Base-by-base conservation (phyloP, 2,113 vertebrate species). In the Ciconia boyciana region DNA sequence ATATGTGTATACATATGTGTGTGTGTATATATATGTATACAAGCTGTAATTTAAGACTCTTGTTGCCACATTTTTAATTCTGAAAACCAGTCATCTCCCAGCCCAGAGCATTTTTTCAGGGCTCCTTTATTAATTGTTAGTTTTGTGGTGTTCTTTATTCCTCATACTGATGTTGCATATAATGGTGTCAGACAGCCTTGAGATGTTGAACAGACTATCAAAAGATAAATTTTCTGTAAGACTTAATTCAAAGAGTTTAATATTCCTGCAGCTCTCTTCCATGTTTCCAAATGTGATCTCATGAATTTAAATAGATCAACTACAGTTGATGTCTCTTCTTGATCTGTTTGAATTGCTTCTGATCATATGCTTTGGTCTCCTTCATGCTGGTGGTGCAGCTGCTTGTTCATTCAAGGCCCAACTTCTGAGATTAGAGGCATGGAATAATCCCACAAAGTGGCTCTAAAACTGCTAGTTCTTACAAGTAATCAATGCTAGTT, bases 331-430 rank as follows among this genome's bases (percentile, higher is more conserved):
- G 57, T 86, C 25, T 65, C 22, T 51, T 70, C 66, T 87, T 51
- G 65, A 78, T 90, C 83, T 92, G 52, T 91, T 87, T 75, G 55
- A 93, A 77, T 90, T 72, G 74, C 65, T 96, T 88, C 85, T 95
- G 75, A 96, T 94, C 66, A 20, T 32, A 31, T 3, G 22, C 75
- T 95, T 97, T 95, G 60, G 61, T 77, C 24, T 60, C 41, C 60
- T 82, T 57, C 80, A 9, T 62, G 69, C 58, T 95, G 77, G 81
- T 75, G 72, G 57, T 86, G 78, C 66, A 94, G 83, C 65, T 91
- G 70, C 61, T 83, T 68, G 5, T 15, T 83, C 68, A 85, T 95
- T 95, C 29, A 32, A 65, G 39, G 51, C 31, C 16, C 54, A 25
- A 0, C 31, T 89, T 94, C 61, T 86, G 74, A 90, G 79, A 44